Percentiles rank a stretch among this genome's conserved stretches.
Evolutionary conservation across 2,113 vertebrate genomes (phyloP).

Genomic region (Brachyhypopomus occidentalis): DNA sequence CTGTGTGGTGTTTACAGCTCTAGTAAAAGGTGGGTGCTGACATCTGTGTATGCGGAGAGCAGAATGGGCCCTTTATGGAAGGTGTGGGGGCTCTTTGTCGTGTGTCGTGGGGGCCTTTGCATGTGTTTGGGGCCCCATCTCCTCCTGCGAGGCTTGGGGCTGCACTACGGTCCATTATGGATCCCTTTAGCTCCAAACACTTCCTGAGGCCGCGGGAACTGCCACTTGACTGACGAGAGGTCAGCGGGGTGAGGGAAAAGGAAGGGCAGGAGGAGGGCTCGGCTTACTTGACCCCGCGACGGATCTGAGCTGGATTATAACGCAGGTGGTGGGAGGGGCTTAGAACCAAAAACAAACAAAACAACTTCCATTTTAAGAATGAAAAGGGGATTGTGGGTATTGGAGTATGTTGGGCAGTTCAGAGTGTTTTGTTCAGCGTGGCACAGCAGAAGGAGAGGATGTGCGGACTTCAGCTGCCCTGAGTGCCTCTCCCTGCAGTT

Average conservation of each 20-base stretch:
- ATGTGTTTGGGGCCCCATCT: background rate
- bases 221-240: constrained; percentile 46
- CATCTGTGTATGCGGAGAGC: background rate
- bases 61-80: background rate
- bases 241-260: constrained; percentile 4
- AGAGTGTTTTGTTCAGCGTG: too few relatives aligned
- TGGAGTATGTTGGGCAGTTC: too few relatives aligned
- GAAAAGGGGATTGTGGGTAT: too few relatives aligned
- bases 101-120: background rate
- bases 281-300: background rate
- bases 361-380: too few relatives aligned
- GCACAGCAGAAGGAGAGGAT: too few relatives aligned
- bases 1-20: background rate
- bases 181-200: constrained; percentile 41
- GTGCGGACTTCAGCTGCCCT: too few relatives aligned
- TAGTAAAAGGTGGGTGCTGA: background rate
- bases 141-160: background rate
- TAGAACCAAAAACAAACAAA: too few relatives aligned
- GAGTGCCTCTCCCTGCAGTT: too few relatives aligned
- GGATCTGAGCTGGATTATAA: background rate
- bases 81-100: background rate
- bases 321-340: background rate
- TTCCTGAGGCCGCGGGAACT: constrained; percentile 2
- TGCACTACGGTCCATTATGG: background rate
- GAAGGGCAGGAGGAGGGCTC: constrained; percentile 21